Conservation (phyloP, 2,113 vertebrate species). For the Chiloscyllium plagiosum region DNA sequence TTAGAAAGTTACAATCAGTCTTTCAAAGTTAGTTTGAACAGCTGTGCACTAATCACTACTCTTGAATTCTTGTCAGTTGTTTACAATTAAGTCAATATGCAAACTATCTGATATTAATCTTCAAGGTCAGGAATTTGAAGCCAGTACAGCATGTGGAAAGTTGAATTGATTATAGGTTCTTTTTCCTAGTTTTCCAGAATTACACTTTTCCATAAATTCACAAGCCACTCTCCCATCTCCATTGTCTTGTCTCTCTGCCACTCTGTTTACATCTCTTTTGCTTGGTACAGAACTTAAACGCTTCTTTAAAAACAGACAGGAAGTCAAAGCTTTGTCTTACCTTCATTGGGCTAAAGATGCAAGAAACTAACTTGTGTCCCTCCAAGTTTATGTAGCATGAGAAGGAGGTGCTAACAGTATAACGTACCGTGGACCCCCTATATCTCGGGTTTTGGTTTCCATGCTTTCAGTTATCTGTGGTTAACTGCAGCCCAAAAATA, state of each 20-base stretch:
- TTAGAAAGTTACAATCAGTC: background rate
- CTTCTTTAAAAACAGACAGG: too few species aligned
- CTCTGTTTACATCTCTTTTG: background rate
- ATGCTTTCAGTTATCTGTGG: too few species aligned
- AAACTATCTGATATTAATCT: background rate
- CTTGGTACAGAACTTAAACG: too few species aligned
- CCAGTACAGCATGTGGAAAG: background rate
- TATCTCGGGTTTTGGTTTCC: too few species aligned
- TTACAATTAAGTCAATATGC: background rate
- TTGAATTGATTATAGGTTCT: background rate
- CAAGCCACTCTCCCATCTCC: background rate
- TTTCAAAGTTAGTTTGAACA: background rate
- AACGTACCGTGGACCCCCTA: too few species aligned
- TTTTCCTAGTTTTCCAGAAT: background rate
- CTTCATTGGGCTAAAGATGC: too few species aligned
- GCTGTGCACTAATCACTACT: background rate
- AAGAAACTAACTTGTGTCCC: too few species aligned
- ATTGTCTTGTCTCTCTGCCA: background rate
- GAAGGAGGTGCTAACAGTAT: too few species aligned
- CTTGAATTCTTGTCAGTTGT: background rate
- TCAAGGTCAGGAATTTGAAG: background rate
- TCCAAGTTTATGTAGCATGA: too few species aligned
- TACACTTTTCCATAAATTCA: background rate
- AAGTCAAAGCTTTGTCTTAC: too few species aligned
- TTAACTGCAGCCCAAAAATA: too few species aligned